Evolutionary conservation across 1,140 invertebrate genomes (phyloP).

Genomic region (Kradibia gibbosae): DNA sequence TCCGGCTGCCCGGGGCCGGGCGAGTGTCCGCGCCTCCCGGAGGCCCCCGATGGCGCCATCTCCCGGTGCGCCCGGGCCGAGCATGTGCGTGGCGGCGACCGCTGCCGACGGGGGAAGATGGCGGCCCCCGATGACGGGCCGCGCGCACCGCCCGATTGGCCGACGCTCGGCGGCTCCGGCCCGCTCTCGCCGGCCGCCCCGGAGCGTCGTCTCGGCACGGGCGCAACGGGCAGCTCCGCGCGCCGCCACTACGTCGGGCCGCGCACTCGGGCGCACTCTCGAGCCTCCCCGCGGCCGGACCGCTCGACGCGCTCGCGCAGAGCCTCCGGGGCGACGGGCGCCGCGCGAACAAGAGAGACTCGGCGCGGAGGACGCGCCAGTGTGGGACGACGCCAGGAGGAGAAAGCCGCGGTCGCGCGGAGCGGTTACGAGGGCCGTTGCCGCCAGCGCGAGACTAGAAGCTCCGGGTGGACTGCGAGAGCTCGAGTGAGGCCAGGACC

Average conservation of each 20-base stretch:
- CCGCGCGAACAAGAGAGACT: conserved; percentile 35
- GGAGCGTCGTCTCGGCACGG: conserved; percentile 24
- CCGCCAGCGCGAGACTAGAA: neutral
- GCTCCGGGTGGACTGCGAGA: neutral
- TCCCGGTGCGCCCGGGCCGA: neutral
- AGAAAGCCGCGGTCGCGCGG: conserved; percentile 17
- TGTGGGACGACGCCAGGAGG: conserved; percentile 21
- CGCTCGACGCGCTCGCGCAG: conserved; percentile 19
- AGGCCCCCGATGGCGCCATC: conserved; percentile 12
- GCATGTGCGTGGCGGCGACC: neutral
- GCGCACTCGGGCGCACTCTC: conserved; percentile 14
- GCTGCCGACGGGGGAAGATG: conserved; percentile 38
- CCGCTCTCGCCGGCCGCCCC: neutral
- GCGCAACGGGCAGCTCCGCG: conserved; percentile 21
- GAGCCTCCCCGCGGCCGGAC: conserved; percentile 24
- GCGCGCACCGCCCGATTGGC: conserved; percentile 15
- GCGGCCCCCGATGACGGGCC: conserved; percentile 37
- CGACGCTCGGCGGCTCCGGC: neutral
- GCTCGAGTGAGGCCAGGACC: neutral
- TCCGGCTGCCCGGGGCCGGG: neutral
- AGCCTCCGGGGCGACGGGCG: conserved; percentile 32
- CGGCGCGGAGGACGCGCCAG: conserved; percentile 40
- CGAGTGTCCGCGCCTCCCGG: neutral
- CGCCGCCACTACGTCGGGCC: conserved; percentile 25
- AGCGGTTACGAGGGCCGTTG: conserved; percentile 7